Evolutionary conservation across 2,888 invertebrate genomes (phyloP), one percentile per base, ranked within the genome.

Genomic region (Arge pagana): DNA sequence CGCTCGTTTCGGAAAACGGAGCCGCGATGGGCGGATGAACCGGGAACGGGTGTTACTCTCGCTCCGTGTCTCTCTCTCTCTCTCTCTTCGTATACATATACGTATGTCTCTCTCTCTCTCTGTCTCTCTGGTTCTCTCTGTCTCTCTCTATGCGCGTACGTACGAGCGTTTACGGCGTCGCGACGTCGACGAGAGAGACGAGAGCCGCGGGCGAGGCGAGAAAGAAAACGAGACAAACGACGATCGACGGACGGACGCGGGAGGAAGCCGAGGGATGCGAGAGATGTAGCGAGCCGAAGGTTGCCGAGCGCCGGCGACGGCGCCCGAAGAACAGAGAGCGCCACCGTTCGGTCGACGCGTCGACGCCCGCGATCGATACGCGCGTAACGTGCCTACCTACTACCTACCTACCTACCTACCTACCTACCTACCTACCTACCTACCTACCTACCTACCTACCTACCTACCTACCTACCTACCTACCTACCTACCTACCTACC

Each of bases 331-430:
- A 57, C 42, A 67, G 69, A 60, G 67, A 68, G 74, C 75, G 75
- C 75, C 75, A 74, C 72, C 66, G 64, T 59, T 66, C 67, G 73
- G 71, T 64, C 57, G 56, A 61, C 57, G 31, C 49, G 48, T 33
- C 69, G 65, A 68, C 70, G 70, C 67, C 72, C 71, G 71, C 66
- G 73, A 74, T 72, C 74, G 74, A 74, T 74, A 62, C 62, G 58
- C 58, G 66, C 64, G 66, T 60, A 48, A 26, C 23, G 40, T 26
- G 33, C 59, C 56, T 57, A 54, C 55, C 57, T 57, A 45, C 54
- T 52, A 56, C 55, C 52, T 52, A 49, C 58, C 11, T 53, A 50
- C 52, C 54, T 52, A 11, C 6, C n/a, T n/a, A n/a, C n/a, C n/a
- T n/a, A n/a, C n/a, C 8, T 26, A 26, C 26, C 26, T 26, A 26